Conservation (phyloP, 1,140 invertebrate genomes). For the Matsumurasca onukii region DNA sequence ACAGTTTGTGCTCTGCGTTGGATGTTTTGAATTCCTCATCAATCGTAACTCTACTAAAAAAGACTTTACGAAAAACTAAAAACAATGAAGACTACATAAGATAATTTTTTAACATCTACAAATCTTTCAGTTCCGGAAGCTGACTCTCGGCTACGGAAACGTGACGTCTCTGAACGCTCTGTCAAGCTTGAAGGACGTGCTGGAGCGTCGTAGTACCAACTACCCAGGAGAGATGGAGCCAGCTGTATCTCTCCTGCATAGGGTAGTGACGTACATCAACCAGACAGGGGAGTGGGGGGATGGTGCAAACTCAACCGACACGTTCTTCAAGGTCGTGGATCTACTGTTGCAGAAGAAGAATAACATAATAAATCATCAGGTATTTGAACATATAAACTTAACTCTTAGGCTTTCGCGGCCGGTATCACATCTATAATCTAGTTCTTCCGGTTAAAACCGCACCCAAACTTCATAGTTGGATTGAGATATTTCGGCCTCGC, state of each 20-base stretch:
- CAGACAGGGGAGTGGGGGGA: conserved; percentile 46
- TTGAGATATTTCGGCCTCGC: no score
- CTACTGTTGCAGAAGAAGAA: conserved; percentile 50
- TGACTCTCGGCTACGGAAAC: conserved; percentile 66
- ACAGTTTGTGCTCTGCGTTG: no score
- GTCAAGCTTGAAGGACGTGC: conserved; percentile 47
- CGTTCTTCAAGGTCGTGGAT: conserved; percentile 53
- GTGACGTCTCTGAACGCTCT: conserved; percentile 54
- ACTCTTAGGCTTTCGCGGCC: no score
- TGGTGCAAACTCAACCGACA: conserved; percentile 48
- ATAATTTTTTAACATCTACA: not conserved
- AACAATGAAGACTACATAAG: not conserved
- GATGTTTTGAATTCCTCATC: no score
- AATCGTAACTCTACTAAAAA: no score
- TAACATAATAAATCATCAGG: conserved; percentile 55
- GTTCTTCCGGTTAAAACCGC: no score
- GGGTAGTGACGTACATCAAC: conserved; percentile 54
- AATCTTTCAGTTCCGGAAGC: conserved; percentile 54
- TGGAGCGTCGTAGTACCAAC: conserved; percentile 50
- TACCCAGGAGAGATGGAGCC: conserved; percentile 56
- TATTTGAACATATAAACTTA: no score
- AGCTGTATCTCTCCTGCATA: conserved; percentile 51
- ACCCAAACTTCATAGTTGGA: no score
- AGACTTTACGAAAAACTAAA: no score
- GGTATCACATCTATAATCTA: no score